Evolutionary conservation across 2,113 vertebrate species (phyloP).

Genomic region (Nothobranchius kuhntae): DNA sequence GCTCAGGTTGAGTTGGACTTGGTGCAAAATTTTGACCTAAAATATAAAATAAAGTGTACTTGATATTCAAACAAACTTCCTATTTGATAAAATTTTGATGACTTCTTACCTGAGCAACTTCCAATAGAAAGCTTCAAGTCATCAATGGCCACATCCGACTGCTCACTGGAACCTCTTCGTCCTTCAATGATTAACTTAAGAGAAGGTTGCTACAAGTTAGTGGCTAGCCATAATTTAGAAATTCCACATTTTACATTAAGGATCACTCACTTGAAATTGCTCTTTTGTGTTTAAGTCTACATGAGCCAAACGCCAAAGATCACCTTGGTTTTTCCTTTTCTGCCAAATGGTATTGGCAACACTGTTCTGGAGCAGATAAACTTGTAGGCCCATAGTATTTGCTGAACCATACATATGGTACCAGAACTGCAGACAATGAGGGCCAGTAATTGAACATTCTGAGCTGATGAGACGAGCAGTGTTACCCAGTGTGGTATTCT

Average conservation of each 20-base stretch:
- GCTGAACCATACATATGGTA: conserved; percentile 83
- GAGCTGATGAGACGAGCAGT: conserved; percentile 69
- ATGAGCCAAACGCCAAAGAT: conserved; percentile 71
- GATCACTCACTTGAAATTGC: conserved; percentile 58
- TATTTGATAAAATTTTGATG: no score
- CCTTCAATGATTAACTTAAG: background rate
- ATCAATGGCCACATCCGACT: background rate
- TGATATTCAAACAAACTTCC: no score
- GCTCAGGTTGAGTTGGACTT: no score
- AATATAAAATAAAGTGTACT: no score
- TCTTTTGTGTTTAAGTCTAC: conserved; percentile 63
- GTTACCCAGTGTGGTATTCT: no score
- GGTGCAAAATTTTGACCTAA: no score
- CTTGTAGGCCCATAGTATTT: conserved; percentile 73
- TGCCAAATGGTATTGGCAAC: conserved; percentile 36
- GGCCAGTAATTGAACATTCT: conserved; percentile 67
- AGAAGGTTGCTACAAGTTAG: no score
- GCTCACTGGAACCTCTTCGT: background rate
- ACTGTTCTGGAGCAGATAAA: conserved; percentile 68
- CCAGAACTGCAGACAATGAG: conserved; percentile 86
- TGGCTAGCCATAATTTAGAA: no score
- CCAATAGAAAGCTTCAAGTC: no score
- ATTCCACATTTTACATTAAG: no score
- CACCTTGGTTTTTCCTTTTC: conserved; percentile 69
- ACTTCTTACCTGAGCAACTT: no score